Base-by-base conservation (phyloP, 2,797 vertebrate genomes). In the Enteromius afrohamiltoni region DNA sequence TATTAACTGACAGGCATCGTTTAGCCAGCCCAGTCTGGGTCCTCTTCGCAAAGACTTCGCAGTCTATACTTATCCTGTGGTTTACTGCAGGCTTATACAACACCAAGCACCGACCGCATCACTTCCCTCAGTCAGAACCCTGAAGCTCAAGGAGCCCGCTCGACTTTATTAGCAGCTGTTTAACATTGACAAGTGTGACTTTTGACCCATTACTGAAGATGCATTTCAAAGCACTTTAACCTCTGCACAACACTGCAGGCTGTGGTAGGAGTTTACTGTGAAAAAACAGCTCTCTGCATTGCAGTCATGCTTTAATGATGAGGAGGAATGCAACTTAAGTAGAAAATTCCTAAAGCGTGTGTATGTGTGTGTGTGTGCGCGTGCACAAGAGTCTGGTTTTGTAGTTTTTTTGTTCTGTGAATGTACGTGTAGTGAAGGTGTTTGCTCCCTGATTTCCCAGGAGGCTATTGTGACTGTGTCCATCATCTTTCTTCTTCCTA, bases 1-100 rank as follows among this genome's bases (percentile, higher is more conserved):
- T 88, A 85, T 83, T 86, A 70, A 29, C 82, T 79, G 73, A 86
- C 87, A 80, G 55, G 82, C 85, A 80, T 21, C 55, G 42, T 85
- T 87, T 74, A 76, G 65, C 17, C 81, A 62, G 65, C 85, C 67
- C 62, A 76, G 65, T 84, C 79, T 84, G 62, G 64, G 75, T 80
- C 60, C 40, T 60, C 40, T 55, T 79, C 0, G 19, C 69, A 31
- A 4, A 47, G 40, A 51, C 51, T 23, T 73, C 80, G 77, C 73
- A 67, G 45, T 80, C 83, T 86, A 67, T 37, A 64, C 80, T 79
- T 78, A 69, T 19, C 16, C 60, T 81, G 87, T 71, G 65, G 79
- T 82, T 76, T 49, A 34, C 47, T 79, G 68, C 29, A 74, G 37
- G n/a, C n/a, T 42, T 37, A 37, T 58, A 42, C 47, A 45, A 81